Percentiles rank a stretch among this genome's conserved stretches.
Evolutionary conservation across 53 echinoderm and acorn worm genomes (phyloP).

Genomic region (Echinometra lucunter): DNA sequence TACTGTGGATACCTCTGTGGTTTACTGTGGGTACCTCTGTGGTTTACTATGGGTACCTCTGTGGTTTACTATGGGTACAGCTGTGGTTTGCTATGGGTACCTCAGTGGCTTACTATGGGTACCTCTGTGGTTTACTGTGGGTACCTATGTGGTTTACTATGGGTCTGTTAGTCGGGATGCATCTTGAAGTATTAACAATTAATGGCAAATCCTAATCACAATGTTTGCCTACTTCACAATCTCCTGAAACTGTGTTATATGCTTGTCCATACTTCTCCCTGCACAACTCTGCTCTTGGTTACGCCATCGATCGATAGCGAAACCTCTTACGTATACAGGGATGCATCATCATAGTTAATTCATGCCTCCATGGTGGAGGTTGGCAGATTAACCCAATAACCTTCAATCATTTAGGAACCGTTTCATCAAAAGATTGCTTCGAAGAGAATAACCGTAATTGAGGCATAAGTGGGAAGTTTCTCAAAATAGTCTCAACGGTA

Average conservation of each 20-base stretch:
- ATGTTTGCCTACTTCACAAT: no score
- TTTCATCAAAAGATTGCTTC: not conserved
- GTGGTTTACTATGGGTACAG: no score
- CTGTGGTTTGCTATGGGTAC: no score
- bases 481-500: no score
- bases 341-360: constrained; percentile 35
- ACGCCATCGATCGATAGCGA: not conserved
- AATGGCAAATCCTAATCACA: not conserved
- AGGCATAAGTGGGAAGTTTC: not conserved
- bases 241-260: not conserved
- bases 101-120: no score
- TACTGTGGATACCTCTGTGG: no score
- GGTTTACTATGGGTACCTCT: no score
- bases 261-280: not conserved
- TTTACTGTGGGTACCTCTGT: no score
- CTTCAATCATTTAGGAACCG: not conserved
- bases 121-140: no score
- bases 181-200: not conserved
- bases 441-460: not conserved
- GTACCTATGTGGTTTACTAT: no score
- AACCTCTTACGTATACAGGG: not conserved
- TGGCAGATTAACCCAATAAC: constrained; percentile 25
- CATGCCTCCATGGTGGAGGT: not conserved
- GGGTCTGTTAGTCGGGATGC: no score
- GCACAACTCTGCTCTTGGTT: not conserved